phyloP scores from a whole-genome alignment of 2,888 invertebrate genomes.

The Dyspetes luteomarginatus region DNA sequence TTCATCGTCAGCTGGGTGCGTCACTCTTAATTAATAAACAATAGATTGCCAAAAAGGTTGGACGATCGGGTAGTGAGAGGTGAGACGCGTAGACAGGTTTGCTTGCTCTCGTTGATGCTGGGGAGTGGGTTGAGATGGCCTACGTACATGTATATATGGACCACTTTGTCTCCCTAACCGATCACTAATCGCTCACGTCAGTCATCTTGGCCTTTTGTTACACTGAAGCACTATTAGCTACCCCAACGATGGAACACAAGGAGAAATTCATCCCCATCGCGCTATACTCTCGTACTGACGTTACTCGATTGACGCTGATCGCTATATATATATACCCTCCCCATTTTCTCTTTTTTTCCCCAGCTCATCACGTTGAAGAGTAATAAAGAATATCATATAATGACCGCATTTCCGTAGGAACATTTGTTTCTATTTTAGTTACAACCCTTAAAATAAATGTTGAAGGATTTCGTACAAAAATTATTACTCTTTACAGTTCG shows the following conservation, averaged over 20 bases:
- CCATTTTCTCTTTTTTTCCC: background rate
- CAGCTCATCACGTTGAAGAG: background rate
- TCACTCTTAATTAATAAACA: slow-evolving; percentile 47
- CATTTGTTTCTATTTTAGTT: background rate
- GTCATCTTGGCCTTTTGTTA: slow-evolving; percentile 74
- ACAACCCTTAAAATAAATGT: too few species aligned
- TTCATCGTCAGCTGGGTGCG: background rate
- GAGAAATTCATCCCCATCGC: slow-evolving; percentile 52
- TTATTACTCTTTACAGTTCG: too few species aligned
- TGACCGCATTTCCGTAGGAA: background rate
- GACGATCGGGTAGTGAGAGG: slow-evolving; percentile 34
- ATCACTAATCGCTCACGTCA: slow-evolving; percentile 76
- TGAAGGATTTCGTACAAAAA: too few species aligned
- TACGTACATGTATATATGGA: slow-evolving; percentile 52
- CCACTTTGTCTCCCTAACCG: slow-evolving; percentile 68
- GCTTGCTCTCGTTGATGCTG: slow-evolving; percentile 25
- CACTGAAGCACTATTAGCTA: slow-evolving; percentile 75
- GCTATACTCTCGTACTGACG: slow-evolving; percentile 38
- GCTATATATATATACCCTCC: slow-evolving; percentile 13
- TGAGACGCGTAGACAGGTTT: slow-evolving; percentile 17
- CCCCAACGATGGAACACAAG: slow-evolving; percentile 64
- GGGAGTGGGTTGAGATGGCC: slow-evolving; percentile 21
- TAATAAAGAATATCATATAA: slow-evolving; percentile 18
- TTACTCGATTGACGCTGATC: slow-evolving; percentile 33
- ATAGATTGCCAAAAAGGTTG: slow-evolving; percentile 19